phyloP scores from a whole-genome alignment of 2,888 invertebrate species.

The Galeopsomyia nigrocyanea region DNA sequence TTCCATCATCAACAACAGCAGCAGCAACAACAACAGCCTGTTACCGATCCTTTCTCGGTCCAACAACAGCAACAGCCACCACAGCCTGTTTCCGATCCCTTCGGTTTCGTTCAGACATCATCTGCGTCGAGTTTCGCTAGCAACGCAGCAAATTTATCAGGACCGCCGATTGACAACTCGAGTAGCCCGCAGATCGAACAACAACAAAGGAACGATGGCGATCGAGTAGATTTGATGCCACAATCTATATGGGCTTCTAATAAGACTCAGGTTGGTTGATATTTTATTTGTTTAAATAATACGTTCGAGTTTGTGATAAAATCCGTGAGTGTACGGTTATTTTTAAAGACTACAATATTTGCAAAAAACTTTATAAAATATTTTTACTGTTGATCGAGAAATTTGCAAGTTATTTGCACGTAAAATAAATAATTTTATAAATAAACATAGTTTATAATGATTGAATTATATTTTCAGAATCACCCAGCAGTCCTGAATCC shows the following conservation, averaged over 20 bases:
- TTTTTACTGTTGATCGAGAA: no score
- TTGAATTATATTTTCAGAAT: conserved; percentile 1
- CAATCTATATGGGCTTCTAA: conserved; percentile 31
- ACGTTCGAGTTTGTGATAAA: no score
- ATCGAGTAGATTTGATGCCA: conserved; percentile 10
- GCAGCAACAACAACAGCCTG: background rate
- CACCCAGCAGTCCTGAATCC: conserved; percentile 32
- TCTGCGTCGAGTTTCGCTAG: background rate
- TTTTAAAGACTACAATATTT: no score
- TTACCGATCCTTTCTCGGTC: background rate
- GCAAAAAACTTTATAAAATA: no score
- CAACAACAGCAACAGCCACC: conserved; percentile 21
- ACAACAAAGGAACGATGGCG: conserved; percentile 1
- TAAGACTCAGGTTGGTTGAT: background rate
- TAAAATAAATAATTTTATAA: background rate
- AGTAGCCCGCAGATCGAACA: background rate
- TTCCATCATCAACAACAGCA: conserved; percentile 17
- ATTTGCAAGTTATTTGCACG: no score
- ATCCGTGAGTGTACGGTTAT: no score
- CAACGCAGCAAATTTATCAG: conserved; percentile 4
- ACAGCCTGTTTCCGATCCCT: conserved; percentile 29
- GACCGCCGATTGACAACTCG: background rate
- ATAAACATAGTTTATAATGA: background rate
- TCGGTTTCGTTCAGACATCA: conserved; percentile 26
- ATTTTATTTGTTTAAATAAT: no score